Base-by-base conservation (phyloP, 2,797 vertebrate genomes). In the Gallinago solitaria region DNA sequence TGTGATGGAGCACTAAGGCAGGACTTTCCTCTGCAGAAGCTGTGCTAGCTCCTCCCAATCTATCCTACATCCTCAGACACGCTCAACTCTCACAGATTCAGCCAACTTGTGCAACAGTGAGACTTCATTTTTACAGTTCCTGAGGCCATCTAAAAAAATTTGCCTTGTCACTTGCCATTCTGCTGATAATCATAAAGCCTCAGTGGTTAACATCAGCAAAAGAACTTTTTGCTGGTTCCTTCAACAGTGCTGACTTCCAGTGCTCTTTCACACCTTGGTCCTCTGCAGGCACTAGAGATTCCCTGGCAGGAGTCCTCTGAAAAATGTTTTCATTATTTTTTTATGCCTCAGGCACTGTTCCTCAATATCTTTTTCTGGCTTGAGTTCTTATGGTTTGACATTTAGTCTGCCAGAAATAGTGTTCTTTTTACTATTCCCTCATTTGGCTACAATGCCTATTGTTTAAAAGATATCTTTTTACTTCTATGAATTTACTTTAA, bases 331-430 rank as follows among this genome's bases (percentile, higher is more conserved):
- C 64, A 30, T 48, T 77, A 7, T n/a, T 94, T 77, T 82, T 82
- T 79, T 33, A 91, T 81, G 87, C 83, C 70, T 92, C 78, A 82
- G 78, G 80, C 91, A 83, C 33, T 84, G 67, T 70, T 94, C 54
- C 83, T 93, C 80, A 79, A 27, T 82, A 87, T 90, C 60, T 87
- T 93, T 77, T 93, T 69, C 83, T 94, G 88, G 88, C 80, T 82
- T 92, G 65, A 78, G 54, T 88, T 95, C 87, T 86, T 76, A 87
- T 4, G 15, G 53, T 73, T 91, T 94, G 90, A 90, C 74, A 89
- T 79, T 84, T 37, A 83, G 59, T 43, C 51, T 90, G 73, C 77
- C 92, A 95, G 74, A 93, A 93, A 93, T 35, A 0, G 18, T 54
- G 33, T 30, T 59, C 28, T 65, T 89, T 64, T 3, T 64, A 33